Base-by-base conservation (phyloP, 2,888 invertebrate genomes). In the Sphaerophoria rueppellii region DNA sequence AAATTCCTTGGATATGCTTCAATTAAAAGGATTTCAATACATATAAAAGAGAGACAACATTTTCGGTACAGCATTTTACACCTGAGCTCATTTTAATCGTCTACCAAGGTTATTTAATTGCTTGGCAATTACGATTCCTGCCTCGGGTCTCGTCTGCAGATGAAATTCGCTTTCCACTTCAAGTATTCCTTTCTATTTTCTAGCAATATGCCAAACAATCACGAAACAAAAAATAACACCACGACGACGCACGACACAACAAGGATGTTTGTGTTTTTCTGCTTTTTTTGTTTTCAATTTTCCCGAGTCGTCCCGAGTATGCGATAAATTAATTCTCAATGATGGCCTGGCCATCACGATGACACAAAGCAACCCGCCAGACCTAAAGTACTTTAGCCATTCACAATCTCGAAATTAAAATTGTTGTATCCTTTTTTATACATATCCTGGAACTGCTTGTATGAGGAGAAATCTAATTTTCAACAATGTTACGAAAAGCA, bases 51-150 rank as follows among this genome's bases (percentile, higher is more conserved):
- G 50, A 54, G n/a, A 46, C 5, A 46, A 5, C 11, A 11, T n/a
- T 9, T n/a, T 12, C 4, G 6, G 82, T 81, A 72, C 80, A 81
- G 76, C 72, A 81, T 81, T 91, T 91, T 91, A 91, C 90, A 91
- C 90, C 91, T 91, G 90, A 91, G 91, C 90, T 91, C 90, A 89
- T 91, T 91, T 24, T 91, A 90, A 90, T 91, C 91, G 86, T 82
- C 82, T 82, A 70, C 70, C 77, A 87, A 82, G 82, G 77, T 89
- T 88, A 88, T 87, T 89, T 90, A 90, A 90, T 90, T 90, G 90
- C 90, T 89, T 89, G 89, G 82, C 89, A 89, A 87, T 87, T 86
- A 79, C 86, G 70, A 82, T 67, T 82, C 65, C 11, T 73, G 86
- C 86, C 86, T 65, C 74, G 77, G 86, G 86, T 82, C 82, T 82